phyloP scores from a whole-genome alignment of 2,797 vertebrate genomes.

The Acipenser ruthenus region DNA sequence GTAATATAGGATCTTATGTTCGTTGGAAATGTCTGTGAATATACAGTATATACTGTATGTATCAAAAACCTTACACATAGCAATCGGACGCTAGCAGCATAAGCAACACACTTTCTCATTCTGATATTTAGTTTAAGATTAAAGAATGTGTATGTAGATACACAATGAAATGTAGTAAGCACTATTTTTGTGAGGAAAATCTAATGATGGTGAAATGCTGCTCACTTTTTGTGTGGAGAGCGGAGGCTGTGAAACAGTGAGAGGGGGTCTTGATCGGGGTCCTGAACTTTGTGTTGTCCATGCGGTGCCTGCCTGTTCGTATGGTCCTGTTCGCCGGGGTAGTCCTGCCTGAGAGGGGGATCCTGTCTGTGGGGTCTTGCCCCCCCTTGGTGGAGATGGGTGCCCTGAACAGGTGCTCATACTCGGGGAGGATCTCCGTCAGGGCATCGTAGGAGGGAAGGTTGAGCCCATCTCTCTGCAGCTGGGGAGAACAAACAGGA shows the following conservation, averaged over 20 bases:
- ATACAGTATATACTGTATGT: no score
- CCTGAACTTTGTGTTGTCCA: conserved; percentile 12
- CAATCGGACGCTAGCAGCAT: no score
- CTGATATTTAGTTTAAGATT: no score
- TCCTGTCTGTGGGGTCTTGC: conserved; percentile 15
- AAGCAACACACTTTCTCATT: no score
- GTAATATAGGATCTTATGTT: no score
- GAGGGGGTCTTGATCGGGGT: neutral
- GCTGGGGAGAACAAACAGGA: conserved; percentile 28
- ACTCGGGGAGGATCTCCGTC: conserved; percentile 40
- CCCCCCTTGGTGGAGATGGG: conserved; percentile 16
- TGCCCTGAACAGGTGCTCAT: conserved; percentile 15
- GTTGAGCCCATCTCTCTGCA: conserved; percentile 25
- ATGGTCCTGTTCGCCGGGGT: no score
- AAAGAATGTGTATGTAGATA: no score
- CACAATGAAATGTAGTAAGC: no score
- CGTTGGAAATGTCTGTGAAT: no score
- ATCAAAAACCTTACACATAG: no score
- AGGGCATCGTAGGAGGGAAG: conserved; percentile 48
- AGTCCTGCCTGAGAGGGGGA: neutral
- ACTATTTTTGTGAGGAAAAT: no score
- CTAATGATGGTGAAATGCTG: neutral
- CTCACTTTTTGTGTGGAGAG: conserved; percentile 30
- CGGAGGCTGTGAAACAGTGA: conserved; percentile 31
- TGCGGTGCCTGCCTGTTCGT: conserved; percentile 8